phyloP scores from a whole-genome alignment of 2,797 vertebrate species.

The Helostoma temminkii region DNA sequence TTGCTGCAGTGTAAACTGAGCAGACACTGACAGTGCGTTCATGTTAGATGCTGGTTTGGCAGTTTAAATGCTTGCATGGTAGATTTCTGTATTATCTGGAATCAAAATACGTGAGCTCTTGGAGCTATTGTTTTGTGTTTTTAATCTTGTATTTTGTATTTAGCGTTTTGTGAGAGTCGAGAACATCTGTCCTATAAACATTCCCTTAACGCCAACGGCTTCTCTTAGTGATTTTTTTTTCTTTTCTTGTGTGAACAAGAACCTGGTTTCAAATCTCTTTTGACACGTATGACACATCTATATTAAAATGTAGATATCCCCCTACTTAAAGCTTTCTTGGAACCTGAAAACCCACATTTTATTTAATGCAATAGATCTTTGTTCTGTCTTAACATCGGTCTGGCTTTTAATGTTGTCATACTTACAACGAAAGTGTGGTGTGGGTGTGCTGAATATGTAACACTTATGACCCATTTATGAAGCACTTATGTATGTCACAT shows the following conservation, averaged over 20 bases:
- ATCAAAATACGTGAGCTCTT: background rate
- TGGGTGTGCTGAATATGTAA: too few relatives aligned
- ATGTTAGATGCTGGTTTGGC: background rate
- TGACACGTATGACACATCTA: background rate
- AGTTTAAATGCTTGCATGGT: background rate
- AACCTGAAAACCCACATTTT: too few relatives aligned
- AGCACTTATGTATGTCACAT: too few relatives aligned
- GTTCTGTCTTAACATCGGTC: too few relatives aligned
- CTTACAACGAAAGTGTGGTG: too few relatives aligned
- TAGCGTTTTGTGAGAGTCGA: too few relatives aligned
- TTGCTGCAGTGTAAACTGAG: constrained; percentile 23
- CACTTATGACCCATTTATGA: too few relatives aligned
- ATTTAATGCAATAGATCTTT: too few relatives aligned
- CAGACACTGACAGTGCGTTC: background rate
- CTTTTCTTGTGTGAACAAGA: background rate
- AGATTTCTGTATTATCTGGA: background rate
- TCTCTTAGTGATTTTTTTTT: background rate
- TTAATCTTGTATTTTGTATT: too few relatives aligned
- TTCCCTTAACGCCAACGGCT: constrained; percentile 10
- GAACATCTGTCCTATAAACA: background rate
- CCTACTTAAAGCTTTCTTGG: too few relatives aligned
- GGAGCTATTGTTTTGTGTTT: background rate
- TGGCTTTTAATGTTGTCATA: too few relatives aligned
- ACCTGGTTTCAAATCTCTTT: background rate
- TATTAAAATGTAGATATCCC: background rate